Evolutionary conservation across 2,888 invertebrate genomes (phyloP), one percentile per base, ranked within the genome.

Genomic region (Eupelmus urozonus): DNA sequence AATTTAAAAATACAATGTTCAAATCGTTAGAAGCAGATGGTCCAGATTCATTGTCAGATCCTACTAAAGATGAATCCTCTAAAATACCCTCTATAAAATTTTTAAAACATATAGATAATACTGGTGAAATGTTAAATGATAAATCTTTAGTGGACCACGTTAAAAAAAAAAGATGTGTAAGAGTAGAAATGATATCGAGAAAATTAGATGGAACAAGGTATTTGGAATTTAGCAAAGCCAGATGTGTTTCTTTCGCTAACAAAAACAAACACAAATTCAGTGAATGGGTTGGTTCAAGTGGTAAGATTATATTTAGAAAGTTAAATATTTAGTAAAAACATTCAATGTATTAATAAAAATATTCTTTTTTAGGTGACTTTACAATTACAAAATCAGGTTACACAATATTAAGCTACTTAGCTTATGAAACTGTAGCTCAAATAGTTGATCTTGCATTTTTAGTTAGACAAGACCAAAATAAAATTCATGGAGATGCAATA

Each of bases 371-470:
- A 89, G 89, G 83, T 45, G 94, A 94, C 81, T 87, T 94, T 23
- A 92, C 91, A 57, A 91, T 95, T 65, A 90, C 92, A 0, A 90
- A 91, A 20, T 91, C 93, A 65, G 95, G 95, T 0, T 90, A 95
- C 84, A 95, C 95, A 86, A 94, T 97, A 2, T 89, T 98, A 80
- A 93, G 95, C 62, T 97, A 97, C 87, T 91, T 97, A 82, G 96
- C 97, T 0, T 96, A 96, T 88, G 97, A 98, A 90, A 96, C 96
- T 0, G 95, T 98, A 7, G 97, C 97, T 0, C 95, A 96, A 87
- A 93, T 97, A 76, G 94, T 96, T 1, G 97, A 97, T 90, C 93
- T 95, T 83, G 95, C 96, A 0, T 93, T 97, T 80, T 88, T 97
- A 63, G 94, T 97, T 1, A 92, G 96, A 59, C 93, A 96, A 84